Conservation (phyloP, 1,140 invertebrate genomes). For the Bombus affinis region DNA sequence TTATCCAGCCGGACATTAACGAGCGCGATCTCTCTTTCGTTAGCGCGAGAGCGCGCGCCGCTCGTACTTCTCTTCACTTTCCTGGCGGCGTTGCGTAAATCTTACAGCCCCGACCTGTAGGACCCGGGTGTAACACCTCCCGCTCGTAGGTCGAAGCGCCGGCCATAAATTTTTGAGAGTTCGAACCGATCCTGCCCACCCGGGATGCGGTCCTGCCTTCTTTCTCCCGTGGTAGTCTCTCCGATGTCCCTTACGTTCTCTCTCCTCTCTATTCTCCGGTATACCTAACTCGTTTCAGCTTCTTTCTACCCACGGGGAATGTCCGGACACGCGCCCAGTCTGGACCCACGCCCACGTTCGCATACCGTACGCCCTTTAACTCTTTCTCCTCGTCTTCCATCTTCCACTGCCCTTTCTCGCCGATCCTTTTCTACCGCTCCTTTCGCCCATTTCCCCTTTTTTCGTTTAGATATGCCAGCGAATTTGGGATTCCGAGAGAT, state of each 20-base stretch:
- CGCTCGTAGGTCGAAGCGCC: constrained; percentile 77
- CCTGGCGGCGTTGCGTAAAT: constrained; percentile 76
- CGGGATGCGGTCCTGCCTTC: constrained; percentile 68
- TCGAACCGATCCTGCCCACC: constrained; percentile 76
- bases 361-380: constrained; percentile 78
- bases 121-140: constrained; percentile 72
- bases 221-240: constrained; percentile 45
- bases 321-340: constrained; percentile 75
- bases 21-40: constrained; percentile 68
- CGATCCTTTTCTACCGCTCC: not conserved
- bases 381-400: constrained; percentile 44
- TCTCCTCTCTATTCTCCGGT: not conserved
- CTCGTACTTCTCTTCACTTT: constrained; percentile 58
- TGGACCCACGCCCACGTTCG: constrained; percentile 76
- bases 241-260: constrained; percentile 45
- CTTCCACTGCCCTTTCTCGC: constrained; percentile 22
- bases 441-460: not conserved
- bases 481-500: too few species aligned
- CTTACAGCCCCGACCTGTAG: constrained; percentile 69
- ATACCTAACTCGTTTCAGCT: constrained; percentile 4
- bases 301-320: constrained; percentile 40
- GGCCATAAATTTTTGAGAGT: constrained; percentile 80
- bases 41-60: constrained; percentile 46
- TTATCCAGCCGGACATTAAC: constrained; percentile 65
- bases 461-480: not conserved